Evolutionary conservation across 2,113 vertebrate genomes (phyloP).

Genomic region (Rhineura floridana): DNA sequence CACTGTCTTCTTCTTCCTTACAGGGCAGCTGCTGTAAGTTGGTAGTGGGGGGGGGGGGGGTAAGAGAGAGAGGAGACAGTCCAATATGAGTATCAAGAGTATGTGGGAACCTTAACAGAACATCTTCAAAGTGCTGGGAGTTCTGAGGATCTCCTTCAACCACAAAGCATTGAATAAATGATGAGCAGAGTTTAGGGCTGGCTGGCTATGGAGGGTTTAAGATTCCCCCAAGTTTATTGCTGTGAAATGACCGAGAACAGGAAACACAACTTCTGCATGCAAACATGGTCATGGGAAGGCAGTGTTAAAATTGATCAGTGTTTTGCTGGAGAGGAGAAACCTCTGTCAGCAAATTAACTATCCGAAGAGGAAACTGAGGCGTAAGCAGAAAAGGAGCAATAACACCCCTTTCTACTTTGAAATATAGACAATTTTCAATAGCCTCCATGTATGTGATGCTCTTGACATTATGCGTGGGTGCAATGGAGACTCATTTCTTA

Average conservation of each 20-base stretch:
- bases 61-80: background rate
- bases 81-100: background rate
- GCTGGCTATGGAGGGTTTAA: background rate
- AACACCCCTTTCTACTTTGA: background rate
- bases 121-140: background rate
- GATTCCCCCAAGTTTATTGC: background rate
- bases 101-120: background rate
- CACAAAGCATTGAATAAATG: background rate
- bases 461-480: background rate
- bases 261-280: background rate
- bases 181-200: background rate
- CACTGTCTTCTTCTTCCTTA: no score
- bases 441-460: background rate
- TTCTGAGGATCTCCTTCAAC: background rate
- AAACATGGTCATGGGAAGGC: background rate
- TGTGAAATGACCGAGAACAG: constrained; percentile 27
- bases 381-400: background rate
- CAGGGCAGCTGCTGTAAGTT: no score
- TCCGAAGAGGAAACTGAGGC: background rate
- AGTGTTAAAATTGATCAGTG: background rate
- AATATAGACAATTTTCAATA: background rate
- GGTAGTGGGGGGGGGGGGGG: no score
- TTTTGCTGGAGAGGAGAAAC: background rate
- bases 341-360: background rate
- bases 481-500: background rate